phyloP scores from a whole-genome alignment of 2,888 invertebrate genomes.

The Drosophila flavopinicola region DNA sequence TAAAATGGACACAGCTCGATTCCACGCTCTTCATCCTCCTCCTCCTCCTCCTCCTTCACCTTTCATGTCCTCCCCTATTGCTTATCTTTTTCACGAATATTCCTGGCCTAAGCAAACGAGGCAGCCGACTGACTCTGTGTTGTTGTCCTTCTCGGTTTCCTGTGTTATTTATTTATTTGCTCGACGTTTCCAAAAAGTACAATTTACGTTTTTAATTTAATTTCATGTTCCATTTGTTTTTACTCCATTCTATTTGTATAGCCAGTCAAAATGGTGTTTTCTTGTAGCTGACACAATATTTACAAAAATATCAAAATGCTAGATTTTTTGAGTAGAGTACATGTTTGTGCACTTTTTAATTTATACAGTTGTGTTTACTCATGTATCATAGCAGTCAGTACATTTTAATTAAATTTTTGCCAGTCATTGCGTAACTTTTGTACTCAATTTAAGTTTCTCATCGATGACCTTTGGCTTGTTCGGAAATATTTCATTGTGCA shows the following conservation, averaged over 20 bases:
- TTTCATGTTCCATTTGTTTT: slow-evolving; percentile 59
- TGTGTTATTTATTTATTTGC: slow-evolving; percentile 62
- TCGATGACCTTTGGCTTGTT: slow-evolving; percentile 12
- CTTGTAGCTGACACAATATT: slow-evolving; percentile 7
- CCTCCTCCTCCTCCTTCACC: not conserved
- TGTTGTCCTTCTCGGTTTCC: slow-evolving; percentile 16
- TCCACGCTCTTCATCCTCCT: not conserved
- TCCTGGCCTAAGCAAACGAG: slow-evolving; percentile 45
- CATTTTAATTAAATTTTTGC: not conserved
- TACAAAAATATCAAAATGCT: not conserved
- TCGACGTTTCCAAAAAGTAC: slow-evolving; percentile 46
- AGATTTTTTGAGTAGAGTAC: no score
- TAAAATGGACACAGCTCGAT: slow-evolving; percentile 26
- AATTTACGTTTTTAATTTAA: slow-evolving; percentile 73
- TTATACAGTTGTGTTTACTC: not conserved
- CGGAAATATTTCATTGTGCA: slow-evolving; percentile 25
- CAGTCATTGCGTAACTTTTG: not conserved
- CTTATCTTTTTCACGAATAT: slow-evolving; percentile 25
- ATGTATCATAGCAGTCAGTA: no score
- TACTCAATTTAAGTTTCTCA: not conserved
- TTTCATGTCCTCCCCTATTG: not conserved
- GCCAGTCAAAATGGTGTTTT: slow-evolving; percentile 14
- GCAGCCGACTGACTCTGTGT: not conserved
- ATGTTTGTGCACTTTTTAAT: no score
- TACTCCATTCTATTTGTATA: slow-evolving; percentile 9